Evolutionary conservation across 1,140 invertebrate genomes (phyloP), one percentile per base, ranked within the genome.

Genomic region (Eriosoma lanigerum): DNA sequence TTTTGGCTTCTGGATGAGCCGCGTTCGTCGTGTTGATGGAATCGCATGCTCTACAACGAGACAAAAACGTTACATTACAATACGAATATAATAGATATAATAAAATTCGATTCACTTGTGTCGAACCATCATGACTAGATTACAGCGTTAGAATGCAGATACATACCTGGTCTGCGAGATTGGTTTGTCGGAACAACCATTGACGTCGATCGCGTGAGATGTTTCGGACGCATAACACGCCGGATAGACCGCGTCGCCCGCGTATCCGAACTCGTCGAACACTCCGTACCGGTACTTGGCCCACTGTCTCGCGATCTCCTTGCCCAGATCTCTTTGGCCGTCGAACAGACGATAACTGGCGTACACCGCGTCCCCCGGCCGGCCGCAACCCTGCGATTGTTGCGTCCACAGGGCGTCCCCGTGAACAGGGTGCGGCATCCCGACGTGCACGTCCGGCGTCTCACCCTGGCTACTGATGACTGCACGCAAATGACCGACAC

Each of bases 281-380:
- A 92, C 89, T 24, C 91, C 91, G 85, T 91, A 92, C 0, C 91
- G 87, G 83, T 90, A 91, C 83, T 89, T 90, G 2, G 89, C 89
- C 87, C 90, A 92, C 83, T 92, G 89, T 81, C 88, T 89, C 1
- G 90, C 87, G 19, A 92, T 84, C 21, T 86, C 84, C 80, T 84
- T 83, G 84, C 86, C 84, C 46, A 87, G 82, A 78, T 85, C 84
- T n/a, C 83, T 82, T 73, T 85, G 84, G 58, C 85, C 62, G 44
- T 82, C 62, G 82, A 85, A 81, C 83, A 83, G 26, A 50, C 83
- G 82, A 81, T 87, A 87, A 70, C 87, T 87, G 6, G 90, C 66
- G 82, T 87, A 89, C 19, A 91, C 88, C 82, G 89, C 89, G 84
- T 90, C 89, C 3, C 90, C 90, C 5, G 85, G 85, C 81, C 87